A percentile compares a stretch with the other conserved stretches of the same genome.
phyloP scores from a whole-genome alignment of 2,113 vertebrate species.

The Aix galericulata region DNA sequence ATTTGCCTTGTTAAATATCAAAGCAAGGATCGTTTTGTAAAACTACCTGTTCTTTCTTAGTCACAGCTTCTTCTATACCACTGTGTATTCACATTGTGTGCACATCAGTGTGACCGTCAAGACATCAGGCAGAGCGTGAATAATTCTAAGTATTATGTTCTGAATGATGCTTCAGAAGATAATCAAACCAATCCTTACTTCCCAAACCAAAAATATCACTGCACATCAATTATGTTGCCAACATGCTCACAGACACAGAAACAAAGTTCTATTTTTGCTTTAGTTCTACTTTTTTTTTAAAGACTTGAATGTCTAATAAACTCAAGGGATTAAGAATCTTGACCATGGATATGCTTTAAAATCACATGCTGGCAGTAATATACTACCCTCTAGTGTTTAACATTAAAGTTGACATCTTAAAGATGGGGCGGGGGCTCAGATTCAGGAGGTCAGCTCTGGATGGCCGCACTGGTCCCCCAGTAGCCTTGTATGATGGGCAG shows the following conservation, averaged over 20 bases:
- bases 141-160: neutral
- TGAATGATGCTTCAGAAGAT: neutral
- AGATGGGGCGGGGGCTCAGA: neutral
- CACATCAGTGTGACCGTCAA: neutral
- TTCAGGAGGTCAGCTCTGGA: neutral
- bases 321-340: neutral
- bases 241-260: rapidly evolving
- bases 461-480: neutral
- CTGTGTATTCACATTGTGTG: neutral
- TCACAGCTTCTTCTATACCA: neutral
- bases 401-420: neutral
- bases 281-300: neutral
- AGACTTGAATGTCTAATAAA: neutral
- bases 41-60: neutral
- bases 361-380: neutral
- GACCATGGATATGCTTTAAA: rapidly evolving
- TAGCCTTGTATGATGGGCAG: neutral
- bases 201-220: neutral
- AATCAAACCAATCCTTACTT: neutral
- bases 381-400: conserved; percentile 63
- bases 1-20: neutral
- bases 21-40: neutral
- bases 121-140: neutral
- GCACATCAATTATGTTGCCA: neutral
- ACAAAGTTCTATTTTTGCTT: neutral